phyloP scores from a whole-genome alignment of 2,113 vertebrate genomes.

The Pterocles orientalis region DNA sequence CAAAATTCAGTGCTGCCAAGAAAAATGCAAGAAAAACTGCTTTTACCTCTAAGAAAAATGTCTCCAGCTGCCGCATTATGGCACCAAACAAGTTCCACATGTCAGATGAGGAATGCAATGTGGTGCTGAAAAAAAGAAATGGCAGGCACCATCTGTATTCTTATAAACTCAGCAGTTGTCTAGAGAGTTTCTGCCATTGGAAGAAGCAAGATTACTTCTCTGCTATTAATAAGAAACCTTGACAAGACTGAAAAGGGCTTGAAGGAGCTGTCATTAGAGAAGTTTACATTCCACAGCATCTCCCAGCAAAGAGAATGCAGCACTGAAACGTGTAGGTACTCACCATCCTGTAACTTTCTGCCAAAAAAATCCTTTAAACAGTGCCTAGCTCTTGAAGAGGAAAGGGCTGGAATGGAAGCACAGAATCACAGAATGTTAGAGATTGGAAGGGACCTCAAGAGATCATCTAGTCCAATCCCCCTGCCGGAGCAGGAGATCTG shows the following conservation, averaged over 20 bases:
- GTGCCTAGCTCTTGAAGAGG: neutral
- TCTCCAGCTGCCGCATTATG: constrained; percentile 57
- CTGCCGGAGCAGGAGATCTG: neutral
- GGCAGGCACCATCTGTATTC: constrained; percentile 63
- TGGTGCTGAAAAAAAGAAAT: constrained; percentile 42
- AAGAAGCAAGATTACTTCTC: constrained; percentile 39
- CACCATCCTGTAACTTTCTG: neutral
- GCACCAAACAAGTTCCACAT: constrained; percentile 62
- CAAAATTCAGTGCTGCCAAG: constrained; percentile 50
- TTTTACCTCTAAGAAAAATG: constrained; percentile 47
- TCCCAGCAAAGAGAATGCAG: neutral
- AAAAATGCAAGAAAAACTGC: constrained; percentile 58
- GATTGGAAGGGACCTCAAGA: too few relatives aligned
- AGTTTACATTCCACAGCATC: constrained; percentile 23
- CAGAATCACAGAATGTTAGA: too few relatives aligned
- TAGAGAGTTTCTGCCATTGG: constrained; percentile 52
- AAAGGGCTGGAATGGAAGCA: neutral
- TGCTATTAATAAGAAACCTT: constrained; percentile 54
- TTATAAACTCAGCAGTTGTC: constrained; percentile 50
- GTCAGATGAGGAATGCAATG: constrained; percentile 27
- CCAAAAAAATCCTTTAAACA: neutral
- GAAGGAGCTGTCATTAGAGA: constrained; percentile 24
- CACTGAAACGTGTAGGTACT: neutral
- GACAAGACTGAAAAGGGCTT: constrained; percentile 34
- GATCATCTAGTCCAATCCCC: too few relatives aligned